Evolutionary conservation across 2,113 vertebrate genomes (phyloP).

Genomic region (Poeciliopsis retropinna): DNA sequence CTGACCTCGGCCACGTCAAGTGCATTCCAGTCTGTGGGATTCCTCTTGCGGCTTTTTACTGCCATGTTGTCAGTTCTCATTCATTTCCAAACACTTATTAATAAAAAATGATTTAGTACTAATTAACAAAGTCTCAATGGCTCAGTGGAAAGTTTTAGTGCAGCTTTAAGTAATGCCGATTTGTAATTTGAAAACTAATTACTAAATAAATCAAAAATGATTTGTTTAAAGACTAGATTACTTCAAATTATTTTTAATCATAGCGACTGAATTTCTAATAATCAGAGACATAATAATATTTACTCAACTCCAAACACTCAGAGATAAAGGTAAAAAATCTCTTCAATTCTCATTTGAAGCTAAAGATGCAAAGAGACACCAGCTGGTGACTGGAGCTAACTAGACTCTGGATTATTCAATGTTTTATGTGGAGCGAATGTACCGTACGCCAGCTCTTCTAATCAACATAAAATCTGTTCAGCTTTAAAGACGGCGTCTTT

Average conservation of each 20-base stretch:
- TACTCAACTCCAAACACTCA: not conserved
- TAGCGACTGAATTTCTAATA: not conserved
- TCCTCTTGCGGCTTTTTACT: not conserved
- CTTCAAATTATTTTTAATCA: not conserved
- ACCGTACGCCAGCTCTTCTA: not conserved
- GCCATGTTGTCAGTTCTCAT: conserved; percentile 1
- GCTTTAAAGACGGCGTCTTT: not conserved
- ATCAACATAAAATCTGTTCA: not conserved
- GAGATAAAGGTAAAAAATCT: not conserved
- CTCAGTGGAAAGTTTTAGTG: not conserved
- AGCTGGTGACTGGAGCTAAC: not conserved
- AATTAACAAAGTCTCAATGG: not conserved
- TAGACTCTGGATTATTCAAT: not conserved
- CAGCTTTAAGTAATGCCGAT: not conserved
- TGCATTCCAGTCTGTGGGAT: conserved; percentile 10
- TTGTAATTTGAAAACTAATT: not conserved
- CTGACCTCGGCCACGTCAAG: conserved; percentile 26
- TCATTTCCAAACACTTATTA: conserved; percentile 19
- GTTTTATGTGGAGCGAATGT: not conserved
- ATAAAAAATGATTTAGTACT: not conserved
- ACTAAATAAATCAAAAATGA: not conserved
- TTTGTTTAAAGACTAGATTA: not conserved
- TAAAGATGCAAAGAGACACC: not conserved
- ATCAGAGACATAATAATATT: not conserved
- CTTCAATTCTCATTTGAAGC: not conserved